Evolutionary conservation across 2,113 vertebrate species (phyloP).

Genomic region (Romanogobio albipinnatus): DNA sequence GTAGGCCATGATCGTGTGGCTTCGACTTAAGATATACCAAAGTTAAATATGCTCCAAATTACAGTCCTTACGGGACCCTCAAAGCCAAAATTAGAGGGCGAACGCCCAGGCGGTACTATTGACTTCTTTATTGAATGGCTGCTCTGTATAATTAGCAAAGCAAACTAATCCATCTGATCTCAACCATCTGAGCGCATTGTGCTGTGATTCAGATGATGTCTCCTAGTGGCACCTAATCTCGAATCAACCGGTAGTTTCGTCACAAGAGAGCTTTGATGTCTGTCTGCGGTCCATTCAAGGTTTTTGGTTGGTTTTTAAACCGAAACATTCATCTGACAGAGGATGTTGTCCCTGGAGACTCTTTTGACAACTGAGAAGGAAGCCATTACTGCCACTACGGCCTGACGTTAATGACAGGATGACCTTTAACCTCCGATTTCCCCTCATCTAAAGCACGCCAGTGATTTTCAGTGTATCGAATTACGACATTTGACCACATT

Average conservation of each 20-base stretch:
- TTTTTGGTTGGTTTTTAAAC: constrained; percentile 1
- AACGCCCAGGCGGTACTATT: constrained; percentile 32
- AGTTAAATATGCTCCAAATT: constrained; percentile 48
- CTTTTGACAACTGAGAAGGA: constrained; percentile 23
- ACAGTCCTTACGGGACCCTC: constrained; percentile 28
- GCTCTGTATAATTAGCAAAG: constrained; percentile 60
- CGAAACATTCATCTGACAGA: neutral
- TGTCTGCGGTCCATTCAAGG: neutral
- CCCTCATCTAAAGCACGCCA: neutral
- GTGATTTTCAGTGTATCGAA: neutral
- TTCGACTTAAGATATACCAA: constrained; percentile 34
- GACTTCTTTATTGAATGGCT: constrained; percentile 56
- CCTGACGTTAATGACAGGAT: constrained; percentile 13
- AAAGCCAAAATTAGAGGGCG: constrained; percentile 50
- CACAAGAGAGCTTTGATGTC: neutral
- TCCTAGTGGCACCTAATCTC: constrained; percentile 5
- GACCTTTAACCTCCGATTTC: constrained; percentile 7
- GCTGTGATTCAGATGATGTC: neutral
- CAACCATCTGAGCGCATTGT: constrained; percentile 43
- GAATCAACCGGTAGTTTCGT: constrained; percentile 17
- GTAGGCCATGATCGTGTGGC: constrained; percentile 39
- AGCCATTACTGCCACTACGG: neutral
- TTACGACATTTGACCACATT: constrained; percentile 27
- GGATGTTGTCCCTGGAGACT: constrained; percentile 14
- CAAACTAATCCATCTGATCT: constrained; percentile 53